Base-by-base conservation (phyloP, 2,888 invertebrate genomes). In the Andrena haemorrhoa region DNA sequence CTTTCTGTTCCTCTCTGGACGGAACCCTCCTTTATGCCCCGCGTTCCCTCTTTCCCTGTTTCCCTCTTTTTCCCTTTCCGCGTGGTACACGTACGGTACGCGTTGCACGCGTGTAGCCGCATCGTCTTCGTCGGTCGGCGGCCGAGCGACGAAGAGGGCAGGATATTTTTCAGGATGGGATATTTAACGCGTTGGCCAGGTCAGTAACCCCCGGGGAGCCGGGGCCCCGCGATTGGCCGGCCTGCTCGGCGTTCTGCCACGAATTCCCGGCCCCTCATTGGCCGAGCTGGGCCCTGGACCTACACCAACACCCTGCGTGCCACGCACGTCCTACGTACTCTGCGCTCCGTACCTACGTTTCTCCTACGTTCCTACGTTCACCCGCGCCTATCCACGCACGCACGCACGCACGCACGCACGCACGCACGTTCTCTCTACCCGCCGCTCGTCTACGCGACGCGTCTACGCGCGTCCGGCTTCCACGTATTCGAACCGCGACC, bases 141-240 rank as follows among this genome's bases (percentile, higher is more conserved):
- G 77, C 53, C 56, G 82, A 47, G 84, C 65, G 80, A 87, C 77
- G 80, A 72, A 73, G 86, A 89, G 88, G 84, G 87, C 85, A 88
- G 88, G 90, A 91, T 93, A 93, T 93, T 93, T 93, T 93, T 93
- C 93, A 92, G 93, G 93, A 93, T 92, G 92, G 93, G 93, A 93
- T 93, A 93, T 93, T 93, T 93, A 93, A 93, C 93, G 93, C 93
- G 92, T 91, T 91, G 93, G 91, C 90, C 90, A 92, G 93, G 93
- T 93, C 93, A 92, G 91, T 92, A 92, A 93, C 93, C 93, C 90
- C 61, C 90, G 86, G 79, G 79, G 83, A 88, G 86, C 83, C 87
- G 91, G 89, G 91, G 90, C 91, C 90, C 91, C 89, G 89, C 90
- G 90, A 93, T 92, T 93, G 93, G 92, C 90, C 91, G 92, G 89